phyloP scores from a whole-genome alignment of 2,888 invertebrate genomes.

The Sialis fuliginosa region DNA sequence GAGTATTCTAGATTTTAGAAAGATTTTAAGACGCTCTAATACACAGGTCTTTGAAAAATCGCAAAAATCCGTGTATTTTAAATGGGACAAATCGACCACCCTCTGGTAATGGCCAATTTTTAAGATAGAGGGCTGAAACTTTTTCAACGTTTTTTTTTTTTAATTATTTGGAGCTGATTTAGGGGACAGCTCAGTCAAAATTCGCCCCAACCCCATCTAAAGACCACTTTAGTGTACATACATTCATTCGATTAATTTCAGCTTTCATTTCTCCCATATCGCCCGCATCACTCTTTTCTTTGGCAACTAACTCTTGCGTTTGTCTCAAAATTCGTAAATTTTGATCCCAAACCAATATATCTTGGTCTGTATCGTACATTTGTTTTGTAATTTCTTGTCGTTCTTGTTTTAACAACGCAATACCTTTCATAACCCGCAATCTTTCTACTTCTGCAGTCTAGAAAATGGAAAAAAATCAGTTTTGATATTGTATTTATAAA shows the following conservation, averaged over 20 bases:
- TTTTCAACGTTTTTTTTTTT: no score
- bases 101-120: no score
- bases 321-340: conserved; percentile 58
- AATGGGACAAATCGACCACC: no score
- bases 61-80: no score
- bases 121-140: no score
- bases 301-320: conserved; percentile 45
- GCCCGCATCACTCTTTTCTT: conserved; percentile 44
- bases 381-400: conserved; percentile 45
- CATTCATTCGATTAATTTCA: conserved; percentile 74
- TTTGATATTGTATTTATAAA: no score
- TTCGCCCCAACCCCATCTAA: no score
- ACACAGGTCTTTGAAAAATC: no score
- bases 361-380: conserved; percentile 40
- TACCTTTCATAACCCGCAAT: conserved; percentile 46
- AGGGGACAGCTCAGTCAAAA: no score
- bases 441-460: conserved; percentile 52
- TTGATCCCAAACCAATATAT: conserved; percentile 65
- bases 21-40: no score
- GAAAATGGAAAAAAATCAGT: conserved; percentile 8
- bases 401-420: conserved; percentile 43
- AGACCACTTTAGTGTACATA: conserved; percentile 22
- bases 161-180: no score
- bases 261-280: conserved; percentile 59
- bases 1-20: no score